Evolutionary conservation across 1,140 invertebrate species (phyloP).

Genomic region (Dreissena rostriformis): DNA sequence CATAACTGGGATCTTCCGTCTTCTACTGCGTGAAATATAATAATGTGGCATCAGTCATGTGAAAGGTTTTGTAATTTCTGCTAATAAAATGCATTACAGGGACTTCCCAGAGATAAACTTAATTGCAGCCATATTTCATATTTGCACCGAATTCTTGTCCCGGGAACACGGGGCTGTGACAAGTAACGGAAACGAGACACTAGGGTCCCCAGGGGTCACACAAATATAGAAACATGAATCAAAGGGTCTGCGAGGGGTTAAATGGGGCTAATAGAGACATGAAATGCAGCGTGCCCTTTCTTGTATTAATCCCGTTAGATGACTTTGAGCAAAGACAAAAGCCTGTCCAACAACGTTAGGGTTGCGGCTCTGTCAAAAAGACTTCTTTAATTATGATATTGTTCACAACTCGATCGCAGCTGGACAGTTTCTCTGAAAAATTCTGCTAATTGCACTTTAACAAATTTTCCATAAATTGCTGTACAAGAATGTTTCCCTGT

Average conservation of each 20-base stretch:
- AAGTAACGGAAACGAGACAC: conserved; percentile 31
- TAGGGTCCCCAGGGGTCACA: conserved; percentile 49
- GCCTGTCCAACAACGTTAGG: neutral
- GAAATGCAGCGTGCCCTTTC: conserved; percentile 42
- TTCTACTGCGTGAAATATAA: conserved; percentile 57
- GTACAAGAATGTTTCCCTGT: neutral
- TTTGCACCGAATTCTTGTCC: neutral
- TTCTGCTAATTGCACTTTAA: neutral
- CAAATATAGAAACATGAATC: conserved; percentile 54
- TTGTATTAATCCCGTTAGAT: conserved; percentile 38
- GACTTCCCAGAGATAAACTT: conserved; percentile 35
- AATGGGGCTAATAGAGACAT: conserved; percentile 58
- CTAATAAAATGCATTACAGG: conserved; percentile 57
- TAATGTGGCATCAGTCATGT: conserved; percentile 40
- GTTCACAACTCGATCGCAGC: conserved; percentile 11
- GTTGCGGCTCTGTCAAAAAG: too few relatives aligned
- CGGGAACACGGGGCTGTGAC: conserved; percentile 16
- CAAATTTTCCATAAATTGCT: conserved; percentile 1
- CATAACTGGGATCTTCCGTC: conserved; percentile 20
- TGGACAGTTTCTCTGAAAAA: conserved; percentile 5
- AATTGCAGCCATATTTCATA: conserved; percentile 58
- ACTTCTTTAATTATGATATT: conserved; percentile 38
- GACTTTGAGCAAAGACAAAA: conserved; percentile 33
- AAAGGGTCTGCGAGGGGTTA: conserved; percentile 57
- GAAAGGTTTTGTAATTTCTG: conserved; percentile 59